phyloP scores from a whole-genome alignment of 2,888 invertebrate species.

The Hydraecia micacea region DNA sequence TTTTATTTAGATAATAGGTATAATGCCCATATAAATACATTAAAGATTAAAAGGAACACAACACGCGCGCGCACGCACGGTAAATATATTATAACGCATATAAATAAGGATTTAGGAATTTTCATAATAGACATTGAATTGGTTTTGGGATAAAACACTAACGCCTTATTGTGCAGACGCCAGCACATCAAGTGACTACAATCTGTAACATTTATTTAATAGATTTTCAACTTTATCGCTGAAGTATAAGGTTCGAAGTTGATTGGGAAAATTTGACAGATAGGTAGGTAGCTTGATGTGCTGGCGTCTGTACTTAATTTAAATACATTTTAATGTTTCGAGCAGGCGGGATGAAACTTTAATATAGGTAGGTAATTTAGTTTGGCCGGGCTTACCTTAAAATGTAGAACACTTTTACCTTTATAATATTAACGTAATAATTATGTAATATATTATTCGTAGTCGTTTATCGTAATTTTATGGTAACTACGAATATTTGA shows the following conservation, averaged over 20 bases:
- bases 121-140: background rate
- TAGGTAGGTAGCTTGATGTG: no score
- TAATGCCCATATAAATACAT: no score
- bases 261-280: no score
- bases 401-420: background rate
- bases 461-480: background rate
- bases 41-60: no score
- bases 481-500: slow-evolving; percentile 8
- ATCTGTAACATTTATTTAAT: no score
- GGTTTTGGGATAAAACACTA: background rate
- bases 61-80: no score
- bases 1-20: background rate
- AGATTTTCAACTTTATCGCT: no score
- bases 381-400: background rate
- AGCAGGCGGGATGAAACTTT: slow-evolving; percentile 5
- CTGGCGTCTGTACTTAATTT: background rate
- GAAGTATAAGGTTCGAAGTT: no score
- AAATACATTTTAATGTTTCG: slow-evolving; percentile 11
- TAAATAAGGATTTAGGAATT: background rate
- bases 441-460: background rate
- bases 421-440: background rate
- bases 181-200: no score
- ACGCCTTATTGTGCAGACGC: slow-evolving; percentile 5
- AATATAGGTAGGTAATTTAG: background rate
- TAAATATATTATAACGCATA: no score